Base-by-base conservation (phyloP, 2,888 invertebrate genomes). In the Nebria brevicollis region DNA sequence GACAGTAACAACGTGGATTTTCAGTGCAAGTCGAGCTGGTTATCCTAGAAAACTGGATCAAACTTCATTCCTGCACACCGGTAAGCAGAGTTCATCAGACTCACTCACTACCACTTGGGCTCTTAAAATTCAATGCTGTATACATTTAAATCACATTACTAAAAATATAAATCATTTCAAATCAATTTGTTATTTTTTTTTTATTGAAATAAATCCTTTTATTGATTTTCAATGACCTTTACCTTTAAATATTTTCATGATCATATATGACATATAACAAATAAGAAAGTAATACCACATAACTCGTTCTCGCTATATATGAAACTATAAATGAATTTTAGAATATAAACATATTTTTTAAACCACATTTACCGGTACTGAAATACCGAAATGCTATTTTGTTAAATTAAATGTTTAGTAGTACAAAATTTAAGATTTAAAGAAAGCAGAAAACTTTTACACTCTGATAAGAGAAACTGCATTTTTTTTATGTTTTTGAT, bases 11-110 rank as follows among this genome's bases (percentile, higher is more conserved):
- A 13, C 5, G 20, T 70, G 25, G 25, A 25, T 34, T 25, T 70
- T 26, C 70, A 70, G 34, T 70, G 54, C 70, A 70, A 26, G 26
- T 25, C 6, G 70, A 25, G 15, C 5, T 70, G 20, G 34, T 64
- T n/a, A 79, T 73, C 66, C 66, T 25, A 74, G 79, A 83, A 84
- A 84, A 82, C 83, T 84, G 83, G 83, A 84, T 82, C 83, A 81
- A 82, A 77, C 77, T 81, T 80, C 80, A 73, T 81, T 82, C 72
- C 82, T 79, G 72, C 81, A 83, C 83, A 82, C 83, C 83, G 83
- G 83, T 84, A 82, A 84, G 83, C 70, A 66, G 54, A 41, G 73
- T 81, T 80, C 77, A 78, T 74, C 26, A 81, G 70, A 66, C 72
- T 70, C 54, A 34, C 4, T 34, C 5, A 34, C 34, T 5, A 34